Base-by-base conservation (phyloP, 1,140 invertebrate species). In the Aradophagus sp. region DNA sequence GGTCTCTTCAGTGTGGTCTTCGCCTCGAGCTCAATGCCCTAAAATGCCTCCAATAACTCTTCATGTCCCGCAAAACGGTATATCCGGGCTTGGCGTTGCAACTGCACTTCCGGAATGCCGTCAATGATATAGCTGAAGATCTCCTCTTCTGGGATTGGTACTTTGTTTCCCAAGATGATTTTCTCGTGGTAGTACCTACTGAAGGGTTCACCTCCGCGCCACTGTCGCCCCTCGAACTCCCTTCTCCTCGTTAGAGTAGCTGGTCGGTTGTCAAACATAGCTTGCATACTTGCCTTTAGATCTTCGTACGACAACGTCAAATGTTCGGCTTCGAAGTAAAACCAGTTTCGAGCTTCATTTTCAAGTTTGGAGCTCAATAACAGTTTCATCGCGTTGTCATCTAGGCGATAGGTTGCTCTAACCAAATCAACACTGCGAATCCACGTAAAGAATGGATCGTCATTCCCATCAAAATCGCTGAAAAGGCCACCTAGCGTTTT, bases 281-380 rank as follows among this genome's bases (percentile, higher is more conserved):
- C 6, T 2, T 7, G 29, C 16, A 34, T 47, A 1, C 1, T 2
- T 34, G 13, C 16, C 5, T 12, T 10, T 1, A 47, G 6, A 17
- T 47, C 15, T 1, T 2, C 5, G 12, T 20, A 31, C 0, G 10
- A 12, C 31, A 47, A n/a, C 1, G 3, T 13, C 1, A 47, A 10
- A 29, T 47, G 16, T 20, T 47, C 23, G 2, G 44, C 29, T n/a
- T 47, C 34, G 7, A 31, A 47, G 0, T 47, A 31, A 8, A 47
- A 47, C 44, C 44, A 47, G 0, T 47, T 20, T 13, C 12, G 6
- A 8, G 44, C 27, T n/a, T 16, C 20, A 1, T 12, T 11, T 20
- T 34, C 14, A n/a, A 47, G n/a, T 34, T 47, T 47, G 0, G 5
- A 12, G n/a, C 7, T 20, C 1, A 34, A 10, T 2, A 47, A 4